These are phyloP conservation scores for Hypomesus transpacificus DNA, from an alignment of 2,113 vertebrate genomes.

Conservation along the genomic window DNA sequence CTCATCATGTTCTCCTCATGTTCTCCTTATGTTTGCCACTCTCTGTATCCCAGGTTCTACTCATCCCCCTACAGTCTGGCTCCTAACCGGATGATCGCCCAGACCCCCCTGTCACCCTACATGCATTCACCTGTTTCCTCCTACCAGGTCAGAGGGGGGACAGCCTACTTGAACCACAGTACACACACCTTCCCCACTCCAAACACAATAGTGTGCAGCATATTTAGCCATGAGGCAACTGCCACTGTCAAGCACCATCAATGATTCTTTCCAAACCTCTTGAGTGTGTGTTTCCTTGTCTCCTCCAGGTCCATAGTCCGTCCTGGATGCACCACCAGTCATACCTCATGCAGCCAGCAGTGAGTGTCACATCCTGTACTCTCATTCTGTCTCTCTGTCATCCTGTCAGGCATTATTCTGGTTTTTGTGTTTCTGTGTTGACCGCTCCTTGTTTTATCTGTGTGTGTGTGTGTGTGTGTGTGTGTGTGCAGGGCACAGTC, in stretches of 20 bases:
- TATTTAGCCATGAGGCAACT: too few relatives aligned
- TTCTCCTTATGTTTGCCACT: neutral
- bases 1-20: neutral
- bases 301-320: constrained; percentile 78
- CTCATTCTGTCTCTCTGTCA: constrained; percentile 37
- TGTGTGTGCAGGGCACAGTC: constrained; percentile 75
- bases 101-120: constrained; percentile 83
- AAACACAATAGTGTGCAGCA: too few relatives aligned
- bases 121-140: constrained; percentile 87
- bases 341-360: constrained; percentile 90
- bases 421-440: neutral
- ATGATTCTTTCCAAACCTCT: neutral
- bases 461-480: neutral
- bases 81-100: constrained; percentile 83
- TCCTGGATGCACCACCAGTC: constrained; percentile 90
- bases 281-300: constrained; percentile 3
- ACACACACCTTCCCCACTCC: too few relatives aligned
- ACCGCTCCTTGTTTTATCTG: neutral
- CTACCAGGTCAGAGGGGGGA: constrained; percentile 78
- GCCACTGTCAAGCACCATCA: neutral
- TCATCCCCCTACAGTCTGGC: constrained; percentile 82
- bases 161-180: too few relatives aligned
- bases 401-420: neutral
- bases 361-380: constrained; percentile 63
- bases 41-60: constrained; percentile 77